Evolutionary conservation across 2,888 invertebrate genomes (phyloP), one percentile per base, ranked within the genome.

Genomic region (Lampropteryx suffumata): DNA sequence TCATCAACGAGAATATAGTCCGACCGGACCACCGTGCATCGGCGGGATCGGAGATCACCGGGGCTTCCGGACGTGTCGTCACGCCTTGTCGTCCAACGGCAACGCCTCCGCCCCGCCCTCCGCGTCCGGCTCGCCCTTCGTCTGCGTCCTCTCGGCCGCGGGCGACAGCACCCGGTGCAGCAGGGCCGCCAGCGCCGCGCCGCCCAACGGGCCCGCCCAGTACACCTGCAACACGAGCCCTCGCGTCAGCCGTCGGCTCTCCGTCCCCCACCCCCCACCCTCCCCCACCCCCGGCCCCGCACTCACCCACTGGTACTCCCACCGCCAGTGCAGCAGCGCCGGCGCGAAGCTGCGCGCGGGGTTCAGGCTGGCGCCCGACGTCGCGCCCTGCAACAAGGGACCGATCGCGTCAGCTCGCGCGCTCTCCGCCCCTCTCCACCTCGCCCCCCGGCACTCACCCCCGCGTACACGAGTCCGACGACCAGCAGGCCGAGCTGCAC

Each of bases 321-420:
- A 95, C 51, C 86, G 76, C 6, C 82, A 83, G 62, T 93, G 93
- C 79, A 94, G 91, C 11, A 95, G 69, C 2, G 95, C 95, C 0
- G 96, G 95, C 1, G 91, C 96, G 50, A 96, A 92, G 57, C 92
- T 92, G 51, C 95, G 91, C 28, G 93, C 94, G 0, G 95, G 95
- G 77, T 95, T 95, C 84, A 95, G 88, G 67, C 93, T 93, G 63
- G 92, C 94, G 5, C 94, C 94, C 1, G 95, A 94, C 65, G 92
- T 92, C 8, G 92, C 92, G 4, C 94, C 94, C 87, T 87, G 82
- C 37, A 51, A 51, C 32, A n/a, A 14, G 34, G 10, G 8, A n/a
- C 26, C 24, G 35, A 12, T 11, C 17, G n/a, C 14, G 35, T 17
- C n/a, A 17, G 32, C 8, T 6, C 8, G 3, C 12, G 6, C 12